These are phyloP conservation scores for Sparidentex hasta DNA, from an alignment of 2,797 vertebrate species.

Conservation along the genomic window DNA sequence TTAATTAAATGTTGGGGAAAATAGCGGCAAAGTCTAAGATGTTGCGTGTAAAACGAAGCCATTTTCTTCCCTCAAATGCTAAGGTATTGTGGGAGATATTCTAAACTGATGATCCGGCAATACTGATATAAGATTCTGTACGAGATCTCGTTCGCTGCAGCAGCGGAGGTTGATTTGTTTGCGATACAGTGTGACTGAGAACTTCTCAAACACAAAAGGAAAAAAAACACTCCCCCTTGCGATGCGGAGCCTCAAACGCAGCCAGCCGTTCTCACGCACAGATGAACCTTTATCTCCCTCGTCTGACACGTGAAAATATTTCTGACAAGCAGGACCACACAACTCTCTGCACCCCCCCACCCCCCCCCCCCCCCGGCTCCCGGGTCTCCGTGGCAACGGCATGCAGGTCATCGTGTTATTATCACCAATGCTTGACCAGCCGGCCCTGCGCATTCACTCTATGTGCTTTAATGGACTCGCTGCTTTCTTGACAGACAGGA, in stretches of 20 bases:
- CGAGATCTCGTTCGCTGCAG: not conserved
- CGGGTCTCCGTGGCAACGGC: slow-evolving; percentile 68
- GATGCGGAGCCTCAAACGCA: slow-evolving; percentile 30
- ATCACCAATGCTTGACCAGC: slow-evolving; percentile 69
- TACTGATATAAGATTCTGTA: not conserved
- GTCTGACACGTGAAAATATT: slow-evolving; percentile 62
- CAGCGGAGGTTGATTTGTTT: not conserved
- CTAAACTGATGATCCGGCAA: not conserved
- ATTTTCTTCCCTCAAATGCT: not conserved
- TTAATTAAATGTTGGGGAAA: not conserved
- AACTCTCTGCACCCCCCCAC: slow-evolving; percentile 50
- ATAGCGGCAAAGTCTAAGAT: slow-evolving; percentile 11
- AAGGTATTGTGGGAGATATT: not conserved
- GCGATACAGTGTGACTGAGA: slow-evolving; percentile 7
- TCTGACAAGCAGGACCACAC: slow-evolving; percentile 71
- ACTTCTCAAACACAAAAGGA: slow-evolving; percentile 26
- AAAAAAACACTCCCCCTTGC: slow-evolving; percentile 19
- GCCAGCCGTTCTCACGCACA: slow-evolving; percentile 43
- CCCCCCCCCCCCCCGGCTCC: slow-evolving; percentile 36
- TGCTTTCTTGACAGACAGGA: slow-evolving; percentile 59
- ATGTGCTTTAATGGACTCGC: slow-evolving; percentile 72
- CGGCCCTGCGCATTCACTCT: slow-evolving; percentile 65
- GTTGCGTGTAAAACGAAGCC: not conserved
- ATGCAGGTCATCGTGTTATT: slow-evolving; percentile 67
- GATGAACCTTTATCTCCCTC: slow-evolving; percentile 58